A percentile compares a stretch with the other conserved stretches of the same genome.
phyloP scores from a whole-genome alignment of 2,113 vertebrate genomes.

The Peromyscus maniculatus region DNA sequence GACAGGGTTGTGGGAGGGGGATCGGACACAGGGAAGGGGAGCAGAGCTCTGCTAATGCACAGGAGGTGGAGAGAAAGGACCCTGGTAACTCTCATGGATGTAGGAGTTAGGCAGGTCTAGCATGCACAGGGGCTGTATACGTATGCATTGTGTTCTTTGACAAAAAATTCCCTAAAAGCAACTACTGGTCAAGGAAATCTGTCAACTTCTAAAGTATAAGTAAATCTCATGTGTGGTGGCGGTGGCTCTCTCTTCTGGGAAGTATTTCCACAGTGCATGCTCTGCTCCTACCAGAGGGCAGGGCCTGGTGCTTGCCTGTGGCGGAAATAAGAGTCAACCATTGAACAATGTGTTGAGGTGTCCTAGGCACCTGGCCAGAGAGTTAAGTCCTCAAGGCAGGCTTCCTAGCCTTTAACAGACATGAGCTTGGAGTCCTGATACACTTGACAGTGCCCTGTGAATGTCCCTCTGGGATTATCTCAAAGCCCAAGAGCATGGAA shows the following conservation, averaged over 20 bases:
- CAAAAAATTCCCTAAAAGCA: not conserved
- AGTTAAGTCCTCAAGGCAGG: fast-evolving
- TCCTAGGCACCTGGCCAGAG: not conserved
- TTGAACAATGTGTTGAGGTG: not conserved
- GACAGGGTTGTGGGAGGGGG: fast-evolving
- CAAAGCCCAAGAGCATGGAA: not conserved
- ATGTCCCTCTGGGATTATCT: not conserved
- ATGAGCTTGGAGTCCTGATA: not conserved
- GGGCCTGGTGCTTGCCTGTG: not conserved
- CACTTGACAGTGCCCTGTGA: too few species aligned
- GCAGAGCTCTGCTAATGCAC: fast-evolving
- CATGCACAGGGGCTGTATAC: not conserved
- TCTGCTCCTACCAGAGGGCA: not conserved
- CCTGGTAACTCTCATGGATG: fast-evolving
- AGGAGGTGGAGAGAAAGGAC: fast-evolving
- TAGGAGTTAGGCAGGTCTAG: fast-evolving
- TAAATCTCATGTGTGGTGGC: not conserved
- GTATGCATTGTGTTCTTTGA: not conserved
- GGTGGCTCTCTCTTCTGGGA: too few species aligned
- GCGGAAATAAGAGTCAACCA: not conserved
- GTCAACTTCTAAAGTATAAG: not conserved
- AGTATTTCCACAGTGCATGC: not conserved
- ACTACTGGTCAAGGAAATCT: not conserved
- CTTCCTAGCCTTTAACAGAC: not conserved
- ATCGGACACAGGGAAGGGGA: not conserved